These are phyloP conservation scores for Drosophila erecta DNA, from an alignment of 1,140 invertebrate species.

Conservation along the genomic window DNA sequence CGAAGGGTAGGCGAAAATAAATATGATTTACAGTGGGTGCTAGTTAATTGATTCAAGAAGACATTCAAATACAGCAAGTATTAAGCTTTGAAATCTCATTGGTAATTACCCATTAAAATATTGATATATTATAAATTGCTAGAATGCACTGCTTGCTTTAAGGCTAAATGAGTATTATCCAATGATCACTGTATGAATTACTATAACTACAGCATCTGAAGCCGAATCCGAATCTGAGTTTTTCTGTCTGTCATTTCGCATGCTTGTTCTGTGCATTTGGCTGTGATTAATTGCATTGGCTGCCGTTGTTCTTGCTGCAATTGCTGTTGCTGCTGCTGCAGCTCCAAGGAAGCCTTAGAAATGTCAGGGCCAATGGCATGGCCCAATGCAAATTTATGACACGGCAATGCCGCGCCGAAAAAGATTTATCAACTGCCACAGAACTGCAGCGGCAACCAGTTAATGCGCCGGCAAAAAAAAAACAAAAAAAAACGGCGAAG, in stretches of 20 bases:
- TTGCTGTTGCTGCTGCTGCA: slow-evolving; percentile 19
- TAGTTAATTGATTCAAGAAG: background rate
- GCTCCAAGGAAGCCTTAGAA: slow-evolving; percentile 78
- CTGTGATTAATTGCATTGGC: slow-evolving; percentile 83
- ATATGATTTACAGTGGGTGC: slow-evolving; percentile 53
- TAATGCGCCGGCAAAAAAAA: slow-evolving; percentile 63
- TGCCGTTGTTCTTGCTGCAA: slow-evolving; percentile 43
- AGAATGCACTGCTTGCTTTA: background rate
- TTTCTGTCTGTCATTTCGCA: slow-evolving; percentile 71
- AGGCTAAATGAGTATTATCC: background rate
- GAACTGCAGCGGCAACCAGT: slow-evolving; percentile 64
- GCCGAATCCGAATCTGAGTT: slow-evolving; percentile 33
- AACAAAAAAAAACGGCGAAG: slow-evolving; percentile 26
- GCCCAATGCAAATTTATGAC: slow-evolving; percentile 82
- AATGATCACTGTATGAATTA: slow-evolving; percentile 44
- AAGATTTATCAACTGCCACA: slow-evolving; percentile 77
- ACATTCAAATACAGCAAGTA: background rate
- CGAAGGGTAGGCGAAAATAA: slow-evolving; percentile 23
- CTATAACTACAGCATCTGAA: slow-evolving; percentile 51
- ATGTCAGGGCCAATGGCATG: slow-evolving; percentile 82
- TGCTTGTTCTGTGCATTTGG: slow-evolving; percentile 80
- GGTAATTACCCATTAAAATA: too few species aligned
- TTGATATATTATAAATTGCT: too few species aligned
- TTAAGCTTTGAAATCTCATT: too few species aligned
- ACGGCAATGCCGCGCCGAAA: slow-evolving; percentile 70